Evolutionary conservation across 2,797 vertebrate genomes (phyloP).

Genomic region (Dromococcyx pavoninus): DNA sequence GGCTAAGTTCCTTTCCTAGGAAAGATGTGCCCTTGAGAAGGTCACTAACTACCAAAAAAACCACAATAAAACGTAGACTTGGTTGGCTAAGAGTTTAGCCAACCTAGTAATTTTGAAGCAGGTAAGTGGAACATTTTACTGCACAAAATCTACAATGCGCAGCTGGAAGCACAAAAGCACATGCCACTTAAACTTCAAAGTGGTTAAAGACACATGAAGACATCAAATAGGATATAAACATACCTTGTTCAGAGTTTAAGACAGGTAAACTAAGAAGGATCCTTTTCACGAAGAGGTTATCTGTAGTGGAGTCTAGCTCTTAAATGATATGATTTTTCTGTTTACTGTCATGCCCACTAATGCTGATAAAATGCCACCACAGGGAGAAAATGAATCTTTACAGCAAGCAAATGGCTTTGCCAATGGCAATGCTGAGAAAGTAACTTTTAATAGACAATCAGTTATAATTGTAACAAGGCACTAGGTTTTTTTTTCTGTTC

Average conservation of each 20-base stretch:
- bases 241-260: constrained; percentile 18
- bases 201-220: constrained; percentile 35
- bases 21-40: background rate
- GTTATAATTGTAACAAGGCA: background rate
- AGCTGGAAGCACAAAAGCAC: constrained; percentile 38
- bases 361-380: background rate
- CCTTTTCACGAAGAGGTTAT: background rate
- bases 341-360: background rate
- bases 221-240: constrained; percentile 54
- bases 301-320: background rate
- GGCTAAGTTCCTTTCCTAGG: background rate
- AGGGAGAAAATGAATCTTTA: background rate
- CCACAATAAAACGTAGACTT: background rate
- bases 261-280: constrained; percentile 8
- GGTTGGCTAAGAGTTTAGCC: background rate
- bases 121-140: background rate
- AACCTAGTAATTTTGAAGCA: constrained; percentile 28
- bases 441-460: background rate
- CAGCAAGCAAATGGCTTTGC: background rate
- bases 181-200: background rate
- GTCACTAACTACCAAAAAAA: background rate
- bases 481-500: background rate
- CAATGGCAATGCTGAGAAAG: background rate
- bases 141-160: constrained; percentile 9
- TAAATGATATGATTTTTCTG: background rate